Base-by-base conservation (phyloP, 2,113 vertebrate species). In the Poicephalus gulielmi region DNA sequence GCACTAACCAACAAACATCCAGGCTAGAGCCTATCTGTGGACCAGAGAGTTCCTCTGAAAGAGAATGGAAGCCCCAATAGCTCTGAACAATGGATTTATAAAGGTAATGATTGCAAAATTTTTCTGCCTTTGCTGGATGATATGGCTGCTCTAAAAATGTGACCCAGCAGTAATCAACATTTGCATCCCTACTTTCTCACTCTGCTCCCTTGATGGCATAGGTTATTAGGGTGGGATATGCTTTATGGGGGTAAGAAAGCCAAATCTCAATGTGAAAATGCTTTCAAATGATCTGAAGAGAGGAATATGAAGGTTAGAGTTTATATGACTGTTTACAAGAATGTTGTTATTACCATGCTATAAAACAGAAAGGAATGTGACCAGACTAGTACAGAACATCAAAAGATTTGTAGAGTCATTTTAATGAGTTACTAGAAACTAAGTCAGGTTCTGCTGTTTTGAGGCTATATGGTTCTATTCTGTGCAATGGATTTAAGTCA, bases 301-400 rank as follows among this genome's bases (percentile, higher is more conserved):
- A 92, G 85, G 75, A 95, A 89, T 88, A 89, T 91, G 86, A 90
- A 96, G 90, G 95, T 84, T 94, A 91, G 96, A 89, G 90, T 94
- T 96, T 95, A 96, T 96, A 95, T 44, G 81, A 83, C 96, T 97
- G 93, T 97, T 97, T 97, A 97, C 96, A 96, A 95, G 95, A 96
- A 97, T 93, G 94, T 87, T 95, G 83, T 93, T 95, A 97, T 95
- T 97, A 95, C 95, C 76, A 5, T 93, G 91, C 95, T 94, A 93
- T 96, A 95, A 97, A 96, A 92, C 84, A 94, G 92, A 95, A 95
- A 97, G 94, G 96, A 97, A 94, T 97, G 96, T 94, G 91, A 88
- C 96, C 94, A 89, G 94, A 93, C 94, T 73, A 92, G 92, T 94
- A 90, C 57, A 73, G 94, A 96, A 97, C 95, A 97, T 97, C 95